These are phyloP conservation scores for Zelostemma sp. DNA, from an alignment of 1,140 invertebrate genomes.

Conservation along the genomic window DNA sequence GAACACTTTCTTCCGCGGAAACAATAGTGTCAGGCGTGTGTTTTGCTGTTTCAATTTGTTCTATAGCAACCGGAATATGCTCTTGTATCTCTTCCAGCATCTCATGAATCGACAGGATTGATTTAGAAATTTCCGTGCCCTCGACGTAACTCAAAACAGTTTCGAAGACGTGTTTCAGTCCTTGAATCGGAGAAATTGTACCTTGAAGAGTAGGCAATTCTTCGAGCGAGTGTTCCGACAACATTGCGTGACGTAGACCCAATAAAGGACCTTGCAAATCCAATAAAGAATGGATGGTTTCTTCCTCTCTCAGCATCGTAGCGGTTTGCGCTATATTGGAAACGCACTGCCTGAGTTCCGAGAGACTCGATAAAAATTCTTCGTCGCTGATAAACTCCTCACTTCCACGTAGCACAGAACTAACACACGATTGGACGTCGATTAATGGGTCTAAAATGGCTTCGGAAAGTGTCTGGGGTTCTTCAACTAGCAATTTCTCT, in stretches of 20 bases:
- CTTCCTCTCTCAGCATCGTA: slow-evolving; percentile 55
- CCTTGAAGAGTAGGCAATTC: slow-evolving; percentile 50
- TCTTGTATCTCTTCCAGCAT: slow-evolving; percentile 53
- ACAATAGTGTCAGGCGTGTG: slow-evolving; percentile 14
- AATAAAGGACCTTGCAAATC: slow-evolving; percentile 56
- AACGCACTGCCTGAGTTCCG: slow-evolving; percentile 54
- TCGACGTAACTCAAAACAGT: slow-evolving; percentile 36
- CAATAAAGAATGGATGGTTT: slow-evolving; percentile 53
- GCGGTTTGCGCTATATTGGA: slow-evolving; percentile 56
- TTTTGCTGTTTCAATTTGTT: slow-evolving; percentile 21
- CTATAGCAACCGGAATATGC: slow-evolving; percentile 43
- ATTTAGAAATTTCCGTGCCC: slow-evolving; percentile 28
- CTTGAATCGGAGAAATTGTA: slow-evolving; percentile 43
- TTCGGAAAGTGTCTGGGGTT: slow-evolving; percentile 47
- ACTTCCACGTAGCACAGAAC: slow-evolving; percentile 49
- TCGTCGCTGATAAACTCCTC: slow-evolving; percentile 33
- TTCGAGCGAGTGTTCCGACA: slow-evolving; percentile 22
- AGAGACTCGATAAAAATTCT: slow-evolving; percentile 46
- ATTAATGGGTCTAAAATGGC: slow-evolving; percentile 59
- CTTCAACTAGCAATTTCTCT: slow-evolving; percentile 11
- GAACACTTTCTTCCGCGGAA: slow-evolving; percentile 17
- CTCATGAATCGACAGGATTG: slow-evolving; percentile 41
- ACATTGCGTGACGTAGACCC: slow-evolving; percentile 50
- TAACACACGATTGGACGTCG: slow-evolving; percentile 57
- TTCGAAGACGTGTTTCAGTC: slow-evolving; percentile 47